Evolutionary conservation across 2,888 invertebrate genomes (phyloP).

Genomic region (Lasioglossum pauxillum): DNA sequence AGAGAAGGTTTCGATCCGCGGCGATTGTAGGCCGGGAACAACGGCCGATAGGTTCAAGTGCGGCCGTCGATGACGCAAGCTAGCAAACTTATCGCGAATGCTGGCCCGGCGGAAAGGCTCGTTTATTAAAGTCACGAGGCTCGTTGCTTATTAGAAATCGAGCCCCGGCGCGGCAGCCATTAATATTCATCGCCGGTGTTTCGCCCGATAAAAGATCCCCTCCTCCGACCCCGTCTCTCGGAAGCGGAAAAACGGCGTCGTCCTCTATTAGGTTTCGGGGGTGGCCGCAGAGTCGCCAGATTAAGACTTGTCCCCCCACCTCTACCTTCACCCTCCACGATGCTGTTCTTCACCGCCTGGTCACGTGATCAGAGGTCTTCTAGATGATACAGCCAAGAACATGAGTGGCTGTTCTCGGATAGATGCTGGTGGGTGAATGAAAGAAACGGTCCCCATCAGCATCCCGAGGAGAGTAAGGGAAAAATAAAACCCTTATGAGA

Average conservation of each 20-base stretch:
- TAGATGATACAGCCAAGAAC: too few relatives aligned
- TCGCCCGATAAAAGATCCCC: constrained; percentile 67
- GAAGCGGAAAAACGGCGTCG: background rate
- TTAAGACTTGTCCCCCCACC: too few relatives aligned
- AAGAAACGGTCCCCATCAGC: too few relatives aligned
- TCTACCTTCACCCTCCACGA: too few relatives aligned
- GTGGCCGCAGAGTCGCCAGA: background rate
- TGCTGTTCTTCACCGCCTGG: too few relatives aligned
- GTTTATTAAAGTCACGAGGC: constrained; percentile 69
- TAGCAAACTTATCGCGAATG: background rate
- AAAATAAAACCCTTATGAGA: too few relatives aligned
- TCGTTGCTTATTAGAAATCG: constrained; percentile 67
- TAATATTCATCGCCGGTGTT: constrained; percentile 77
- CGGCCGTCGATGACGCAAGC: constrained; percentile 25
- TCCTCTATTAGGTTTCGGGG: constrained; percentile 44
- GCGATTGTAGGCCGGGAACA: constrained; percentile 23
- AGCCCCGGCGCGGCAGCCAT: constrained; percentile 63
- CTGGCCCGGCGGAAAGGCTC: constrained; percentile 40
- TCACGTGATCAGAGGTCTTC: too few relatives aligned
- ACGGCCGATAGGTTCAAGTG: background rate
- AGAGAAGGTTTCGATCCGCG: constrained; percentile 15
- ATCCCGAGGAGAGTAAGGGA: too few relatives aligned
- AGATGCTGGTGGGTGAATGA: too few relatives aligned
- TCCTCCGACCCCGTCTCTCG: background rate
- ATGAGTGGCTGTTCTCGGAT: too few relatives aligned